Conservation (phyloP, 2,888 invertebrate genomes). For the Atherix ibis region DNA sequence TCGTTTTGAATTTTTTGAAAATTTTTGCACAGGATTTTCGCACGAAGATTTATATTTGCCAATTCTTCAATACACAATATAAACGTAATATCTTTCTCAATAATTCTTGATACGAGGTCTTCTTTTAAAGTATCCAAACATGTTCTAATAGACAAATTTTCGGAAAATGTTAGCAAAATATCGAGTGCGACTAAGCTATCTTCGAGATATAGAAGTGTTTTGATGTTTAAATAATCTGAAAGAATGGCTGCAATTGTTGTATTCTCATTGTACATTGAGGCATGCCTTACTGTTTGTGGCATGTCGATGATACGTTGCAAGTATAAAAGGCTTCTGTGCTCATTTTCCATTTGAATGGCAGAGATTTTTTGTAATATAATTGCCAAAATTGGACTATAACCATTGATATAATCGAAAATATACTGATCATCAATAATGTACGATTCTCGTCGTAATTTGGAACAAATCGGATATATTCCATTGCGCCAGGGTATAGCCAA, state of each 20-base stretch:
- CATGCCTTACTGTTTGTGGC: slow-evolving; percentile 16
- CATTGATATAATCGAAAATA: slow-evolving; percentile 24
- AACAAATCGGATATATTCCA: no score
- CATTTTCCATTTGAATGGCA: slow-evolving; percentile 3
- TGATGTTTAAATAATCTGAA: slow-evolving; percentile 14
- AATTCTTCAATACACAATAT: slow-evolving; percentile 21
- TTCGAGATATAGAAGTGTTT: neutral
- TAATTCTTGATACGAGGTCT: slow-evolving; percentile 6
- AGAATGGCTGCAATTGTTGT: slow-evolving; percentile 19
- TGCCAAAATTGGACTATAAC: slow-evolving; percentile 23
- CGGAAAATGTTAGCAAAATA: no score
- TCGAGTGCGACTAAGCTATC: no score
- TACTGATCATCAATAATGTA: slow-evolving; percentile 19
- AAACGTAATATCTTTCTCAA: slow-evolving; percentile 19
- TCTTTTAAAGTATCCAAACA: slow-evolving; percentile 8
- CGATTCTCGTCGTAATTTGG: neutral
- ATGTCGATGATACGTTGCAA: slow-evolving; percentile 18
- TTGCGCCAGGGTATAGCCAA: no score
- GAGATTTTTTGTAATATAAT: slow-evolving; percentile 22
- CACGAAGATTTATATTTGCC: slow-evolving; percentile 19
- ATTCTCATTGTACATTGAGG: slow-evolving; percentile 18
- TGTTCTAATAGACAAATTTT: no score
- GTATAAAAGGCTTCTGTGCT: slow-evolving; percentile 15
- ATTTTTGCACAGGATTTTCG: slow-evolving; percentile 21
- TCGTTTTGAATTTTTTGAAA: slow-evolving; percentile 26